Evolutionary conservation across 2,888 invertebrate species (phyloP).

Genomic region (Protonemura montana): DNA sequence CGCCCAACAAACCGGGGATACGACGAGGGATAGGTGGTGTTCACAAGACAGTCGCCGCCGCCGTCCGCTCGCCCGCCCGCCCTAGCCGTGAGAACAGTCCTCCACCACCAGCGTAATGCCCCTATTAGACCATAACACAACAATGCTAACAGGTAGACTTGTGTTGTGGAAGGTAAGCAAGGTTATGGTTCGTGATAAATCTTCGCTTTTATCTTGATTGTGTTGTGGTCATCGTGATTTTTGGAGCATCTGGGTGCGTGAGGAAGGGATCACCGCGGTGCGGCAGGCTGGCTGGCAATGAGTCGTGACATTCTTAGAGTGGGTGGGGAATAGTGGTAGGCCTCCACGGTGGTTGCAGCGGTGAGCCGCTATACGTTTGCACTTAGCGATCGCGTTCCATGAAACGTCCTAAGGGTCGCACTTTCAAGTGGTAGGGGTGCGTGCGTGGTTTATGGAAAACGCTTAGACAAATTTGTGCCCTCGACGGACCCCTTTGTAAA

Average conservation of each 20-base stretch:
- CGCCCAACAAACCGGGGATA: conserved; percentile 27
- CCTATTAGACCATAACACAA: not conserved
- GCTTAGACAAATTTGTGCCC: conserved; percentile 7
- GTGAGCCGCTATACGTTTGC: not conserved
- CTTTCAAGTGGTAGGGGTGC: not conserved
- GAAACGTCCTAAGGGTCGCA: not conserved
- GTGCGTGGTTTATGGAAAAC: not conserved
- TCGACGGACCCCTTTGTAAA: conserved; percentile 7
- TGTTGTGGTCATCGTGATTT: conserved; percentile 12
- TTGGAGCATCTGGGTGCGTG: conserved; percentile 4
- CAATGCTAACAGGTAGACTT: not conserved
- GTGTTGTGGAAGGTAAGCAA: not conserved
- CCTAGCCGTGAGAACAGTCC: not conserved
- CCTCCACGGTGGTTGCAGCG: not conserved
- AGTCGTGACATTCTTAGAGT: not conserved
- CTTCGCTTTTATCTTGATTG: not conserved
- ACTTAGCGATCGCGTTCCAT: not conserved
- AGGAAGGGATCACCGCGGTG: not conserved
- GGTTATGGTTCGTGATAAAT: not conserved
- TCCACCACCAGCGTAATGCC: not conserved
- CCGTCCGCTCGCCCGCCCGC: not conserved
- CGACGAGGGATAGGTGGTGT: not conserved
- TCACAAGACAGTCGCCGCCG: not conserved
- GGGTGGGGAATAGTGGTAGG: not conserved
- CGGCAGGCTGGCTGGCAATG: not conserved